Percentiles rank a stretch among this genome's conserved stretches.
Conservation (phyloP, 1,140 invertebrate species). For the Drosophila lowei region DNA sequence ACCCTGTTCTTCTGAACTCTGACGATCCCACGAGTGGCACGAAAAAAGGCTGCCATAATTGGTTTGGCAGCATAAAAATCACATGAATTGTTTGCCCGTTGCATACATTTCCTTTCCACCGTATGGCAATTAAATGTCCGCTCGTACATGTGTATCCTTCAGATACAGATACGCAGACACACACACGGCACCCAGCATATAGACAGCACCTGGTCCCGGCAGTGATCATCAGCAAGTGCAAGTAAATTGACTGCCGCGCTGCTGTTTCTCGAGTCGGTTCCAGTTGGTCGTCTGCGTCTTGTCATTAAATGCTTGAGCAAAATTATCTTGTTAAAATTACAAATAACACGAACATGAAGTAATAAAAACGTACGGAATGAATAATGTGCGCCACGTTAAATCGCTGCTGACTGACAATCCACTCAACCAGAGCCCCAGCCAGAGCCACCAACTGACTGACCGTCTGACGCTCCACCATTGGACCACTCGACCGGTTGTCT, state of each 20-base stretch:
- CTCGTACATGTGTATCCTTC: slow-evolving; percentile 50
- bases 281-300: slow-evolving; percentile 36
- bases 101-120: slow-evolving; percentile 47
- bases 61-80: slow-evolving; percentile 76
- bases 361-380: slow-evolving; percentile 82
- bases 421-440: too few relatives aligned
- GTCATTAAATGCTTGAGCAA: slow-evolving; percentile 83
- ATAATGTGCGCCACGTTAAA: slow-evolving; percentile 81
- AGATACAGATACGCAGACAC: slow-evolving; percentile 6
- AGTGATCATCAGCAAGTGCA: slow-evolving; percentile 51
- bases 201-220: slow-evolving; percentile 19
- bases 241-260: slow-evolving; percentile 51
- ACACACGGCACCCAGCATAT: too few relatives aligned
- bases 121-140: slow-evolving; percentile 64
- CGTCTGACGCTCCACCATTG: slow-evolving; percentile 3
- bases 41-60: slow-evolving; percentile 62
- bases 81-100: slow-evolving; percentile 57
- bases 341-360: slow-evolving; percentile 82
- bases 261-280: slow-evolving; percentile 22
- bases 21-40: slow-evolving; percentile 12
- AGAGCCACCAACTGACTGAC: too few relatives aligned
- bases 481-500: slow-evolving; percentile 41
- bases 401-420: slow-evolving; percentile 40
- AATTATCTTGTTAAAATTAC: slow-evolving; percentile 83
- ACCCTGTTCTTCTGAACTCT: too few relatives aligned